phyloP scores from a whole-genome alignment of 2,888 invertebrate genomes.

The Pammene fasciana region DNA sequence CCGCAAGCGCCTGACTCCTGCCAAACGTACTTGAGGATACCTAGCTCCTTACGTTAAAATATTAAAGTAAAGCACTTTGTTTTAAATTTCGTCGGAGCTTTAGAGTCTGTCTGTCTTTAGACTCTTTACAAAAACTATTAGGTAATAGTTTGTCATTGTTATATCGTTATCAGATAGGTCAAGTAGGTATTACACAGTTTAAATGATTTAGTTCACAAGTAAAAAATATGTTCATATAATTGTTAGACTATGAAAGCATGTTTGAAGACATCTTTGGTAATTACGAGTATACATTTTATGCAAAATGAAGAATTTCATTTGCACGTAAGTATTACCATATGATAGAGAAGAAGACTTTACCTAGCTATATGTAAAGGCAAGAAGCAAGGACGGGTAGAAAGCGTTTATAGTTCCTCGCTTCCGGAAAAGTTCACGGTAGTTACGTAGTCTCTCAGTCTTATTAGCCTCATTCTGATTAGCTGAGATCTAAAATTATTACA shows the following conservation, averaged over 20 bases:
- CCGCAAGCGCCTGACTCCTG: constrained; percentile 1
- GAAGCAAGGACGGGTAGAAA: constrained; percentile 83
- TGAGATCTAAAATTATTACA: constrained; percentile 61
- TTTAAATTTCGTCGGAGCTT: constrained; percentile 1
- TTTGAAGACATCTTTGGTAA: constrained; percentile 32
- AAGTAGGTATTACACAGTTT: background rate
- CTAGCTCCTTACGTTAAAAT: background rate
- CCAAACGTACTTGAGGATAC: background rate
- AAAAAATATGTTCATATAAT: constrained; percentile 10
- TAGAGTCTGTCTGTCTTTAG: background rate
- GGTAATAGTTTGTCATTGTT: constrained; percentile 14
- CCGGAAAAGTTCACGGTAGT: constrained; percentile 76
- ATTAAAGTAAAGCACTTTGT: background rate
- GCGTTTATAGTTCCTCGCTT: constrained; percentile 78
- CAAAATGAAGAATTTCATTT: constrained; percentile 30
- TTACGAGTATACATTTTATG: constrained; percentile 26
- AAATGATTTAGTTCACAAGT: constrained; percentile 24
- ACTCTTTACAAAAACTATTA: background rate
- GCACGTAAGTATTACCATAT: constrained; percentile 49
- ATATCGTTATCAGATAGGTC: background rate
- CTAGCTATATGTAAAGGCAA: constrained; percentile 82
- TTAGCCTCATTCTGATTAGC: constrained; percentile 72
- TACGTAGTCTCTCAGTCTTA: constrained; percentile 82
- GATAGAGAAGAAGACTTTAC: constrained; percentile 70
- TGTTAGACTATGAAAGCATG: constrained; percentile 25